phyloP scores from a whole-genome alignment of 2,888 invertebrate genomes.

The Agriopis marginaria region DNA sequence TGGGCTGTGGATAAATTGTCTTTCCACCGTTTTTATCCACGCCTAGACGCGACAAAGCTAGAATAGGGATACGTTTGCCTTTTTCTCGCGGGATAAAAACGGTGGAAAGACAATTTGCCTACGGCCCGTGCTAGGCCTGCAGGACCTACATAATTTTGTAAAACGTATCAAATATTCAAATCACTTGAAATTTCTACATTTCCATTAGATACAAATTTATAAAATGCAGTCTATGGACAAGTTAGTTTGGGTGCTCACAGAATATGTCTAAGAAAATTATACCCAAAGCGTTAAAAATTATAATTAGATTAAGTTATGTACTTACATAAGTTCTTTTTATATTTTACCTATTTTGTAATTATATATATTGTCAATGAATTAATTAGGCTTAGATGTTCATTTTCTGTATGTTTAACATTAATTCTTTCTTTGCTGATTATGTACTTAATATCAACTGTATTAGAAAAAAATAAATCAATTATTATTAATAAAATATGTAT shows the following conservation, averaged over 20 bases:
- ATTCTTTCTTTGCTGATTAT: background rate
- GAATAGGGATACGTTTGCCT: too few species aligned
- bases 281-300: slow-evolving; percentile 43
- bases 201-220: too few species aligned
- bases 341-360: background rate
- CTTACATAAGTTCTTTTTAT: slow-evolving; percentile 6
- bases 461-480: slow-evolving; percentile 9
- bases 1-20: too few species aligned
- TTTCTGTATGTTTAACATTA: background rate
- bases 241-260: slow-evolving; percentile 9
- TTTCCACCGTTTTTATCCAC: too few species aligned
- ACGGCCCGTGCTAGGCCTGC: too few species aligned
- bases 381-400: background rate
- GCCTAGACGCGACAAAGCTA: too few species aligned
- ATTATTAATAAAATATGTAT: slow-evolving; percentile 2
- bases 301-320: slow-evolving; percentile 25
- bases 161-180: too few species aligned
- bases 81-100: too few species aligned
- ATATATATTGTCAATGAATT: background rate
- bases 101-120: too few species aligned
- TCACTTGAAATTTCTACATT: too few species aligned
- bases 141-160: too few species aligned
- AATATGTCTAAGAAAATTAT: slow-evolving; percentile 19
- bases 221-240: too few species aligned
- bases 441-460: slow-evolving; percentile 18